Evolutionary conservation across 2,888 invertebrate species (phyloP).

Genomic region (Drosophila buzzatii): DNA sequence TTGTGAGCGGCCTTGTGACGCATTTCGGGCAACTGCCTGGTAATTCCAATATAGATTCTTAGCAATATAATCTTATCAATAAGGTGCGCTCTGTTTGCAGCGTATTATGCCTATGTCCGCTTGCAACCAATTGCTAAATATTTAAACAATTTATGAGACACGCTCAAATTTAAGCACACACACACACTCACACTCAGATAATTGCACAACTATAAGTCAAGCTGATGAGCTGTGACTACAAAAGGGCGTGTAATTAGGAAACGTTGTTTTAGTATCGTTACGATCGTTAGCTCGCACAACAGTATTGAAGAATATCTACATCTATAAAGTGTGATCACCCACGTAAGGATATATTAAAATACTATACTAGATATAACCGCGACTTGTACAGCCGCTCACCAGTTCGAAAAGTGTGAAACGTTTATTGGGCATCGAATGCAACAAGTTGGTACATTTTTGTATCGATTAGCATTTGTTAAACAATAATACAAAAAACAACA

Average conservation of each 20-base stretch:
- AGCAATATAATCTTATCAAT: conserved; percentile 67
- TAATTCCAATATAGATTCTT: conserved; percentile 62
- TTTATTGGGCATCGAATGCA: conserved; percentile 45
- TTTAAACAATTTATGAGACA: conserved; percentile 76
- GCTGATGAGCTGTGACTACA: conserved; percentile 48
- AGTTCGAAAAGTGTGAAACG: conserved; percentile 30
- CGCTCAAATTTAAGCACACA: conserved; percentile 31
- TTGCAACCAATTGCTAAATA: conserved; percentile 68
- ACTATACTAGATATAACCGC: conserved; percentile 11
- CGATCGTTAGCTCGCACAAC: conserved; percentile 21
- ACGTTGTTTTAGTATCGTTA: conserved; percentile 60
- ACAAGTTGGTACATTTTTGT: conserved; percentile 65
- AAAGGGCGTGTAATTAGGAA: conserved; percentile 67
- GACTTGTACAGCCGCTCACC: conserved; percentile 48
- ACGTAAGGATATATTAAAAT: conserved; percentile 38
- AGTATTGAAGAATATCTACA: conserved; percentile 12
- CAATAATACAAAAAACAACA: not conserved
- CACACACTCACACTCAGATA: conserved; percentile 17
- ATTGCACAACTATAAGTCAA: conserved; percentile 37
- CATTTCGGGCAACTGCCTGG: conserved; percentile 56
- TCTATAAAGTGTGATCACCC: conserved; percentile 10
- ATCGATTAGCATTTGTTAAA: conserved; percentile 56
- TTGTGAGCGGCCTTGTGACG: conserved; percentile 49
- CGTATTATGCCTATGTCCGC: conserved; percentile 58
- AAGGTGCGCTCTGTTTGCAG: conserved; percentile 62